A percentile compares a stretch with the other conserved stretches of the same genome.
Conservation (phyloP, 2,888 invertebrate genomes). For the Microctonus hyperodae region DNA sequence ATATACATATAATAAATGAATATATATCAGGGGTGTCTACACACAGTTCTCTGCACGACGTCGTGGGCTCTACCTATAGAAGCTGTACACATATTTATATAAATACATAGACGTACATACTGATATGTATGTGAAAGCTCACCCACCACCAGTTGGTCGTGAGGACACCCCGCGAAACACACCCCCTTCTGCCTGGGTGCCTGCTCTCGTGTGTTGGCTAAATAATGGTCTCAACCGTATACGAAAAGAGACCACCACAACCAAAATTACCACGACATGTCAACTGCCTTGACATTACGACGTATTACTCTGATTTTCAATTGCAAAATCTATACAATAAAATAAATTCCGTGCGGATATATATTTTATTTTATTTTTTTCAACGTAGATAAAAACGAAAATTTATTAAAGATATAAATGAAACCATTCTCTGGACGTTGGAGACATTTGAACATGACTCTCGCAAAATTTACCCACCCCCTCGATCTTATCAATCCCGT, state of each 20-base stretch:
- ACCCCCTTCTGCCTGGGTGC: constrained; percentile 50
- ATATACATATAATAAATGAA: no score
- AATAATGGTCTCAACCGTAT: constrained; percentile 56
- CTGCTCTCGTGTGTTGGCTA: constrained; percentile 57
- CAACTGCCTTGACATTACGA: constrained; percentile 61
- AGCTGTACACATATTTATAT: constrained; percentile 49
- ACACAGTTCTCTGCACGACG: constrained; percentile 37
- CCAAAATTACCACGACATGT: constrained; percentile 48
- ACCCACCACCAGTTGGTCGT: constrained; percentile 33
- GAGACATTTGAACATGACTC: background rate
- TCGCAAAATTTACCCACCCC: background rate
- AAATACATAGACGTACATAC: constrained; percentile 44
- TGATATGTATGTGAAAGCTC: constrained; percentile 55
- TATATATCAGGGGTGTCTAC: constrained; percentile 20
- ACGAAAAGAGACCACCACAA: background rate
- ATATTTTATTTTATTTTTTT: no score
- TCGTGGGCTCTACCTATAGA: constrained; percentile 43
- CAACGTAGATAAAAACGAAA: background rate
- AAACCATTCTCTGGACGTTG: background rate
- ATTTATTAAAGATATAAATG: background rate
- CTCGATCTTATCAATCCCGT: constrained; percentile 11
- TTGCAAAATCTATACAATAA: background rate
- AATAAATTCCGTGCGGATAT: background rate
- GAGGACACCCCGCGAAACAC: constrained; percentile 51
- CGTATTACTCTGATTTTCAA: constrained; percentile 37